Evolutionary conservation across 2,888 invertebrate species (phyloP).

Genomic region (Megamerina dolium): DNA sequence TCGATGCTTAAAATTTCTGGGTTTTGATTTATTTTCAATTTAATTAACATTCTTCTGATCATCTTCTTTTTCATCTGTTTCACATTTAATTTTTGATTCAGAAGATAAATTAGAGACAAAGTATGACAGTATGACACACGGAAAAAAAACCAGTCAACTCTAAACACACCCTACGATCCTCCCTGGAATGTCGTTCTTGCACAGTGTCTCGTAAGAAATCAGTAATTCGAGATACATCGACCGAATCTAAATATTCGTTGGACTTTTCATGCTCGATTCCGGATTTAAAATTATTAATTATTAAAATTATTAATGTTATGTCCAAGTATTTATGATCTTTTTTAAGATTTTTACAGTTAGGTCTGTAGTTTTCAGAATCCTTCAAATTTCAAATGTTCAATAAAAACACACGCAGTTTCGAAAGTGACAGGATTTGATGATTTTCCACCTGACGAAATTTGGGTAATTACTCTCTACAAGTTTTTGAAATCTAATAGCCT

Average conservation of each 20-base stretch:
- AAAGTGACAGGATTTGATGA: too few species aligned
- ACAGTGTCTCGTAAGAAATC: slow-evolving; percentile 1
- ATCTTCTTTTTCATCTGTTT: slow-evolving; percentile 7
- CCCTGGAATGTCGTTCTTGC: slow-evolving; percentile 1
- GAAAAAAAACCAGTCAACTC: slow-evolving; percentile 3
- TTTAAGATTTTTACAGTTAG: too few species aligned
- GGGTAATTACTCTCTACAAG: too few species aligned
- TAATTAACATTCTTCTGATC: too few species aligned
- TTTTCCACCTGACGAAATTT: too few species aligned
- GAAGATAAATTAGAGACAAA: slow-evolving; percentile 10
- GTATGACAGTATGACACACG: slow-evolving; percentile 4
- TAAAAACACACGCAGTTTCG: too few species aligned
- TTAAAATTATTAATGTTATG: too few species aligned
- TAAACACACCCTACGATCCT: slow-evolving; percentile 2
- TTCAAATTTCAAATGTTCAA: too few species aligned
- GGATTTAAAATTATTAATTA: not conserved
- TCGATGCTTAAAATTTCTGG: slow-evolving; percentile 8
- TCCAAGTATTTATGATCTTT: too few species aligned
- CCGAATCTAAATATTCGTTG: not conserved
- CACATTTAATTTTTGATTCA: slow-evolving; percentile 11
- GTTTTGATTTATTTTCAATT: slow-evolving; percentile 10
- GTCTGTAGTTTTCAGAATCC: too few species aligned
- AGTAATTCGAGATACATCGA: not conserved
- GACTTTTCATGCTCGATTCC: not conserved
- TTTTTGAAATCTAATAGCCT: too few species aligned